A percentile compares a stretch with the other conserved stretches of the same genome.
phyloP scores from a whole-genome alignment of 2,797 vertebrate species.

The Takifugu rubripes region DNA sequence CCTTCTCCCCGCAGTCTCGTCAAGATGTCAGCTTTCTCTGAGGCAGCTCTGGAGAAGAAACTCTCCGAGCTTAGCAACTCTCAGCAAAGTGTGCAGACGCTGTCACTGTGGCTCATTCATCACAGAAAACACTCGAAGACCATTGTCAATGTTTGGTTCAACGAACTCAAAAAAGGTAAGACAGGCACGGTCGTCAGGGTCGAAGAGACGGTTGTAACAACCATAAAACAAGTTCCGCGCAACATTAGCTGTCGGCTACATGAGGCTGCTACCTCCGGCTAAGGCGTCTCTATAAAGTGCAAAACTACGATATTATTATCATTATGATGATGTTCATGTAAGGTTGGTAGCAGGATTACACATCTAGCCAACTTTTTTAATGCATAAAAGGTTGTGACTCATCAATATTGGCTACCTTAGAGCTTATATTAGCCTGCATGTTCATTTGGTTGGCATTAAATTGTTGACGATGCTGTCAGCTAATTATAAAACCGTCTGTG shows the following conservation, averaged over 20 bases:
- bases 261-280: constrained; percentile 5
- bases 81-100: constrained; percentile 83
- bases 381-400: neutral
- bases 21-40: constrained; percentile 84
- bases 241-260: neutral
- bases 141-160: constrained; percentile 81
- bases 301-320: no score
- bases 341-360: neutral
- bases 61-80: constrained; percentile 84
- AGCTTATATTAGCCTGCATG: neutral
- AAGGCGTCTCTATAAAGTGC: neutral
- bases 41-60: constrained; percentile 82
- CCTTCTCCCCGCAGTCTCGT: constrained; percentile 12
- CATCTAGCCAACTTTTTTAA: neutral
- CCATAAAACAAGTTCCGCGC: neutral
- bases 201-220: neutral
- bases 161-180: constrained; percentile 80
- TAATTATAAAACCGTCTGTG: neutral
- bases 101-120: constrained; percentile 83
- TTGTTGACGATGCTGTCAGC: neutral
- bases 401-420: neutral
- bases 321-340: neutral
- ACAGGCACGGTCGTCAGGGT: constrained; percentile 2
- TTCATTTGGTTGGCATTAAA: neutral
- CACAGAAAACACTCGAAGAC: constrained; percentile 83